These are phyloP conservation scores for Bimastos eiseni DNA, from an alignment of 2,888 invertebrate species.

Conservation along the genomic window DNA sequence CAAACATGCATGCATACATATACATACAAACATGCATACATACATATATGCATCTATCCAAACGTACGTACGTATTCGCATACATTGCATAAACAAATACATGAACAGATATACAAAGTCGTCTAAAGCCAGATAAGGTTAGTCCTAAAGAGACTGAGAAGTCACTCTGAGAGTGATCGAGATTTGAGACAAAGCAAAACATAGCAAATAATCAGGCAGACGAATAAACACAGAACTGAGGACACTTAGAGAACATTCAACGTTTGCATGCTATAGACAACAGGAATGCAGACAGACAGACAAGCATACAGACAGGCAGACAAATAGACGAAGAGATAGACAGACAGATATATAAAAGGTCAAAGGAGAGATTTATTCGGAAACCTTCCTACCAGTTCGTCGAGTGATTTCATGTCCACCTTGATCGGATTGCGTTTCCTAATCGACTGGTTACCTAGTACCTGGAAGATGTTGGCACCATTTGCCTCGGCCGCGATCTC, in stretches of 20 bases:
- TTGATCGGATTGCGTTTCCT: constrained; percentile 27
- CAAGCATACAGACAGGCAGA: background rate
- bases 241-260: too few relatives aligned
- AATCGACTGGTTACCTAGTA: background rate
- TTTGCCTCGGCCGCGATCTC: constrained; percentile 29
- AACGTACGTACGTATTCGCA: background rate
- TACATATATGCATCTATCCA: background rate
- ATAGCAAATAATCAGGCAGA: too few relatives aligned
- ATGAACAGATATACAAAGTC: too few relatives aligned
- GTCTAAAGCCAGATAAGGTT: too few relatives aligned
- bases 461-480: background rate
- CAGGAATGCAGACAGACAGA: too few relatives aligned
- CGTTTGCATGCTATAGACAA: too few relatives aligned
- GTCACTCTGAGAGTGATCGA: too few relatives aligned
- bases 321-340: background rate
- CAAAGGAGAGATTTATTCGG: background rate
- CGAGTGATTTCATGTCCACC: constrained; percentile 41
- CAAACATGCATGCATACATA: too few relatives aligned
- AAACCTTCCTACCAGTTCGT: constrained; percentile 37
- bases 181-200: too few relatives aligned
- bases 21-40: background rate
- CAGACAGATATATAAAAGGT: background rate
- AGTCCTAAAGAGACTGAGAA: too few relatives aligned
- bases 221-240: too few relatives aligned
- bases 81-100: too few relatives aligned